Conservation (phyloP, 2,797 vertebrate genomes). For the Epinephelus awoara region DNA sequence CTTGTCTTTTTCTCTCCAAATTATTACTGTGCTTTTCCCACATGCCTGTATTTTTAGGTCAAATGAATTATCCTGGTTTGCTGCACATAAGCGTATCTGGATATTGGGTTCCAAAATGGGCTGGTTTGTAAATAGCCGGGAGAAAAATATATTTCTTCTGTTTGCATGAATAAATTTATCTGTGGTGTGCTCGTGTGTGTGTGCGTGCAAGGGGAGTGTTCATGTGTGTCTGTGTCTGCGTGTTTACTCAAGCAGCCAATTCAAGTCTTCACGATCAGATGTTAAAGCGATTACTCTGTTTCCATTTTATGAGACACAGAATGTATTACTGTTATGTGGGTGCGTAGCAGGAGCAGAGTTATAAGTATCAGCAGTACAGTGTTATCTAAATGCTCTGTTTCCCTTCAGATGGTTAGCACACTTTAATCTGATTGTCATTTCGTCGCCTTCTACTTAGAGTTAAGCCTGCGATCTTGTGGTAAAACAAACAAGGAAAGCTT, state of each 20-base stretch:
- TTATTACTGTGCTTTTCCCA: conserved; percentile 53
- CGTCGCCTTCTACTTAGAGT: conserved; percentile 46
- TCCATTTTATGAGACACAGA: conserved; percentile 63
- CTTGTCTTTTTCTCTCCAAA: conserved; percentile 46
- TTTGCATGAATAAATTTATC: conserved; percentile 70
- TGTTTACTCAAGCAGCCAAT: conserved; percentile 69
- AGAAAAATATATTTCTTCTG: conserved; percentile 69
- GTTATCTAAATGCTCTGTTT: conserved; percentile 68
- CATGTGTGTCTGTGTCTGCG: conserved; percentile 63
- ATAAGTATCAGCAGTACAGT: conserved; percentile 39
- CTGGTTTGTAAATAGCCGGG: conserved; percentile 72
- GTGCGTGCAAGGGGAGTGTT: conserved; percentile 29
- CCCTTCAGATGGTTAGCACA: conserved; percentile 56
- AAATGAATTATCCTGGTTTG: conserved; percentile 70
- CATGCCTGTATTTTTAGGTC: conserved; percentile 62
- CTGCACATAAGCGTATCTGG: conserved; percentile 64
- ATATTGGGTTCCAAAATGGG: conserved; percentile 63
- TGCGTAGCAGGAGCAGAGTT: conserved; percentile 37
- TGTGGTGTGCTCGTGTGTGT: conserved; percentile 39
- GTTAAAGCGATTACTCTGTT: conserved; percentile 66
- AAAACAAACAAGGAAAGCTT: conserved; percentile 56
- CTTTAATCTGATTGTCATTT: conserved; percentile 66
- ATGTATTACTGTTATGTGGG: conserved; percentile 52
- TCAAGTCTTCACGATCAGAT: conserved; percentile 62
- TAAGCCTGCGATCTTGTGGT: conserved; percentile 37